phyloP scores from a whole-genome alignment of 2,888 invertebrate genomes.

The Meta bourneti region DNA sequence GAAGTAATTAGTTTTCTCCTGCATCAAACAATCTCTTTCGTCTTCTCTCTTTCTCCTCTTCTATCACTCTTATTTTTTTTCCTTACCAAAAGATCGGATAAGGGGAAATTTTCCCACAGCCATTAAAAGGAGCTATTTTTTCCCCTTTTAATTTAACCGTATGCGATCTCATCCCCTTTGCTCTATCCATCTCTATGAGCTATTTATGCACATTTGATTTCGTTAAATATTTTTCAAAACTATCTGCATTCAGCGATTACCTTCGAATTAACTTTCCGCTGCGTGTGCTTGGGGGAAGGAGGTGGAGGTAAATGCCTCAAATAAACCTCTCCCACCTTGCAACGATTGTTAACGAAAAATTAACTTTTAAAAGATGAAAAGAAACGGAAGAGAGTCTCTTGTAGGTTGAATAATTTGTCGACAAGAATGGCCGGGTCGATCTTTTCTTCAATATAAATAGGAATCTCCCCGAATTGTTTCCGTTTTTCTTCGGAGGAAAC shows the following conservation, averaged over 20 bases:
- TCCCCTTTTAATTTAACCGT: conserved; percentile 43
- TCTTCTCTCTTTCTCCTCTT: conserved; percentile 9
- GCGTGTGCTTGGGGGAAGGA: background rate
- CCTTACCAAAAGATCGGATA: conserved; percentile 52
- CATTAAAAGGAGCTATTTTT: conserved; percentile 71
- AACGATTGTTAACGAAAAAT: conserved; percentile 44
- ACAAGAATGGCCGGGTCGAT: conserved; percentile 24
- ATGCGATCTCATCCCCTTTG: background rate
- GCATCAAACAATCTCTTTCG: conserved; percentile 73
- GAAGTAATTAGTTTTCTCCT: conserved; percentile 75
- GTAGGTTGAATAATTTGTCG: conserved; percentile 26
- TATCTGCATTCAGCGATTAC: background rate
- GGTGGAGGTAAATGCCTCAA: background rate
- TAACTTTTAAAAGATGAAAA: conserved; percentile 31
- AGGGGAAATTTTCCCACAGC: conserved; percentile 73
- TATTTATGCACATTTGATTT: conserved; percentile 75
- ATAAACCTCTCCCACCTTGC: conserved; percentile 3
- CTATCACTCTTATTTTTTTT: background rate
- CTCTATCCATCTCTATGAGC: conserved; percentile 31
- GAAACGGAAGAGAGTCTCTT: conserved; percentile 25
- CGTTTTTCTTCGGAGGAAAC: background rate
- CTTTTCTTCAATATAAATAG: conserved; percentile 42
- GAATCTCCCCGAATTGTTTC: background rate
- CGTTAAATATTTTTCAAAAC: conserved; percentile 72
- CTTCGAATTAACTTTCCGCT: conserved; percentile 4